Percentiles rank a stretch among this genome's conserved stretches.
Evolutionary conservation across 2,888 invertebrate species (phyloP).

Genomic region (Agonopterix alstromeriana): DNA sequence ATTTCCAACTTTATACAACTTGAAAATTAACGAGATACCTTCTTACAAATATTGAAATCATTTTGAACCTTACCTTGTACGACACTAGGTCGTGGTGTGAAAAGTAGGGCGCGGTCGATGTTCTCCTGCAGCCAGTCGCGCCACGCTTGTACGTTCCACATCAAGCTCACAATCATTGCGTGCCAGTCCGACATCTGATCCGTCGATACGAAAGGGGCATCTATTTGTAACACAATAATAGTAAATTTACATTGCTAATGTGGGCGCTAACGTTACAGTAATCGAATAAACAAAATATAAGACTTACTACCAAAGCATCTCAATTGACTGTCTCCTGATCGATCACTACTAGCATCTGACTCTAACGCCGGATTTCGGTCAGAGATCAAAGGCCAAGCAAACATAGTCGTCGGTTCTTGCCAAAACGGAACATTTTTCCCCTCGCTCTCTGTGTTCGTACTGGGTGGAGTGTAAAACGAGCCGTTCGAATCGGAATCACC

Average conservation of each 20-base stretch:
- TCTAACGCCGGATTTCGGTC: too few species aligned
- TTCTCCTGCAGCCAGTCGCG: slow-evolving; percentile 60
- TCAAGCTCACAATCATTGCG: slow-evolving; percentile 58
- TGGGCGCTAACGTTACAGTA: too few species aligned
- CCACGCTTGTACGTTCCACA: slow-evolving; percentile 67
- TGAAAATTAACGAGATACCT: too few species aligned
- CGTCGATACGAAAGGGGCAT: slow-evolving; percentile 43
- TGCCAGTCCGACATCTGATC: slow-evolving; percentile 62
- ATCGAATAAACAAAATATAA: too few species aligned
- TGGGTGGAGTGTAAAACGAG: slow-evolving; percentile 19
- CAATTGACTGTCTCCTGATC: too few species aligned
- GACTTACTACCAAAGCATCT: too few species aligned
- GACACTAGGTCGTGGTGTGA: slow-evolving; percentile 11
- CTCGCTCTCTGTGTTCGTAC: slow-evolving; percentile 9
- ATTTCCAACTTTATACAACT: not conserved
- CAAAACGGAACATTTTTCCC: slow-evolving; percentile 13
- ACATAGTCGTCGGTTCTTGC: slow-evolving; percentile 26
- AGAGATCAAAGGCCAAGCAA: not conserved
- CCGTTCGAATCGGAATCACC: not conserved
- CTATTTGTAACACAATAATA: slow-evolving; percentile 16
- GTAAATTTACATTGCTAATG: not conserved
- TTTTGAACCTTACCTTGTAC: not conserved
- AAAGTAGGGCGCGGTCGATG: slow-evolving; percentile 37
- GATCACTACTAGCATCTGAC: slow-evolving; percentile 4
- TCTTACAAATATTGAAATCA: too few species aligned